Conservation (phyloP, 1,140 invertebrate species). For the Epicauta chinensis region DNA sequence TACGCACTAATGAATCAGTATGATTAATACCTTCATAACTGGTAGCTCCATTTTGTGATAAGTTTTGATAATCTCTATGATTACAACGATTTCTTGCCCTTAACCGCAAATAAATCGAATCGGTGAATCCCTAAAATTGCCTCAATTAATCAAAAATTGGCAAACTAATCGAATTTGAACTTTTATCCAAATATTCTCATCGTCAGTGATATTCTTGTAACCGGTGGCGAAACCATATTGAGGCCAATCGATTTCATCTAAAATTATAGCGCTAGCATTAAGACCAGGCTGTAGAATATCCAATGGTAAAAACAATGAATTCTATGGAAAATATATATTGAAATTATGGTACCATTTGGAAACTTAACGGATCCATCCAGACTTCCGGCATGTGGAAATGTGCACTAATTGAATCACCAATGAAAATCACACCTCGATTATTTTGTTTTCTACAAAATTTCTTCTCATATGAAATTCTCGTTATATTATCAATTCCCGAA, state of each 20-base stretch:
- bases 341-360: not conserved
- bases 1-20: conserved; percentile 38
- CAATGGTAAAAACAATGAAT: conserved; percentile 5
- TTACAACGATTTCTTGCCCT: conserved; percentile 44
- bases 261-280: conserved; percentile 24
- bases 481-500: not conserved
- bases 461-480: not conserved
- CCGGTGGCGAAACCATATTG: conserved; percentile 47
- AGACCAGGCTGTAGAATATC: conserved; percentile 2
- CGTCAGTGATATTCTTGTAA: conserved; percentile 29
- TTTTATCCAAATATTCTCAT: conserved; percentile 13
- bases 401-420: conserved; percentile 3
- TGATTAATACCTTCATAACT: conserved; percentile 28
- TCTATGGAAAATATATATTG: not conserved
- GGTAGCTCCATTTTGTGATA: conserved; percentile 45
- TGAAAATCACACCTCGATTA: not conserved
- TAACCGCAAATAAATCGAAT: conserved; percentile 33
- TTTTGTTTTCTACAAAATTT: not conserved
- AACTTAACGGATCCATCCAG: conserved; percentile 2
- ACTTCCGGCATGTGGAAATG: conserved; percentile 9
- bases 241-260: conserved; percentile 51
- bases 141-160: conserved; percentile 10
- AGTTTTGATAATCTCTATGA: conserved; percentile 51
- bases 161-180: not conserved
- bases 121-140: conserved; percentile 25